These are phyloP conservation scores for Desmodus rotundus DNA, from an alignment of 2,113 vertebrate species.

Conservation along the genomic window DNA sequence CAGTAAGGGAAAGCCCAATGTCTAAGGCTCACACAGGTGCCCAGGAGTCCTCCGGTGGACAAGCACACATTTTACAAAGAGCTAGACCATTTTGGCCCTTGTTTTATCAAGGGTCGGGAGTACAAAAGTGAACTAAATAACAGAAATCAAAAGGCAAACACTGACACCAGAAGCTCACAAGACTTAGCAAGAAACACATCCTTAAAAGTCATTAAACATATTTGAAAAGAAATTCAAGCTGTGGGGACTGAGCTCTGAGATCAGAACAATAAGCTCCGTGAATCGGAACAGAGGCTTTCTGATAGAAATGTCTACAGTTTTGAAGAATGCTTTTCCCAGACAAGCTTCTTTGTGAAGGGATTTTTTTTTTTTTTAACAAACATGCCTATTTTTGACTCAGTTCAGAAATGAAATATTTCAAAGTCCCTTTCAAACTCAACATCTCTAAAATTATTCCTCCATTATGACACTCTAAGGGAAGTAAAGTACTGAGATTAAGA, in stretches of 20 bases:
- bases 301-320: constrained; percentile 59
- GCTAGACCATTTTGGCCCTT: background rate
- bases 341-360: constrained; percentile 61
- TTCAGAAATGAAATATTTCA: constrained; percentile 73
- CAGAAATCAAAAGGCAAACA: constrained; percentile 61
- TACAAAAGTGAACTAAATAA: constrained; percentile 52
- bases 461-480: constrained; percentile 12
- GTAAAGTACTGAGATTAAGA: constrained; percentile 26
- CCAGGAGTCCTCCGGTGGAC: background rate
- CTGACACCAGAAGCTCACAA: constrained; percentile 48
- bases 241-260: constrained; percentile 42
- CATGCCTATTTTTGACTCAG: constrained; percentile 70
- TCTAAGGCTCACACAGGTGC: background rate
- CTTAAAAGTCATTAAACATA: constrained; percentile 69
- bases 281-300: constrained; percentile 63
- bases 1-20: background rate
- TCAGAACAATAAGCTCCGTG: constrained; percentile 64
- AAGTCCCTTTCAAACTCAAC: constrained; percentile 65
- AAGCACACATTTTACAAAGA: constrained; percentile 30
- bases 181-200: constrained; percentile 49
- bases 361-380: constrained; percentile 67
- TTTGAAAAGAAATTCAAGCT: constrained; percentile 71
- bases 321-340: constrained; percentile 69
- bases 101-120: constrained; percentile 30
- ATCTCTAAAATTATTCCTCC: constrained; percentile 67